Evolutionary conservation across 2,113 vertebrate genomes (phyloP), one percentile per base, ranked within the genome.

Genomic region (Peromyscus polionotus): DNA sequence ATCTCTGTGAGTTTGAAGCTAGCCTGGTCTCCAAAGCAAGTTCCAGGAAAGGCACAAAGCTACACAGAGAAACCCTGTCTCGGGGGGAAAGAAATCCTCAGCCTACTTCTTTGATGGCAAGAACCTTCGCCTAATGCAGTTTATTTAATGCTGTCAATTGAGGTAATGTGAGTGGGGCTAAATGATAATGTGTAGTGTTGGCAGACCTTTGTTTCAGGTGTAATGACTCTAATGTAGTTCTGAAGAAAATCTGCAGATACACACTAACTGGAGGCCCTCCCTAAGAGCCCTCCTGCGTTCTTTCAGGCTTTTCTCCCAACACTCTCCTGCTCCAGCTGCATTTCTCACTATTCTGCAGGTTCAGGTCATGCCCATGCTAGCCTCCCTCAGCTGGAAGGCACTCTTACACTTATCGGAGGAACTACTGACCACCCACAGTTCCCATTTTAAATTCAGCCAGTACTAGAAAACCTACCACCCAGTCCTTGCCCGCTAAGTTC

Each of bases 401-500:
- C 73, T 84, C 81, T 72, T 14, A 80, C 36, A 42, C 14, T 63
- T n/a, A 61, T 72, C 39, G 33, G 39, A 81, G 79, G 61, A 97
- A 90, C 45, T 36, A 63, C 63, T 45, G 26, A 79, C 42, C 48
- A n/a, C 11, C 33, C 59, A 19, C 39, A 79, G 80, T 85, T 96
- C 72, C 72, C 72, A 65, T 33, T 73, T 91, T 67, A 57, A 79
- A 87, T 80, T 65, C 63, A 12, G 10, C 24, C 54, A 76, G 57
- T 13, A 61, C 48, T 28, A 79, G 28, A 91, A 97, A 96, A 36
- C n/a, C 68, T 68, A 1, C 20, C 57, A 68, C 26, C 54, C 48
- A n/a, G 73, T 54, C 36, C 48, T 92, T 54, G 75, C 26, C 33
- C 36, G 86, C 36, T 59, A 57, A 86, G 63, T 96, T 97, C 59